A percentile compares a stretch with the other conserved stretches of the same genome.
Evolutionary conservation across 2,888 invertebrate genomes (phyloP).

Genomic region (Bhutanitis thaidina): DNA sequence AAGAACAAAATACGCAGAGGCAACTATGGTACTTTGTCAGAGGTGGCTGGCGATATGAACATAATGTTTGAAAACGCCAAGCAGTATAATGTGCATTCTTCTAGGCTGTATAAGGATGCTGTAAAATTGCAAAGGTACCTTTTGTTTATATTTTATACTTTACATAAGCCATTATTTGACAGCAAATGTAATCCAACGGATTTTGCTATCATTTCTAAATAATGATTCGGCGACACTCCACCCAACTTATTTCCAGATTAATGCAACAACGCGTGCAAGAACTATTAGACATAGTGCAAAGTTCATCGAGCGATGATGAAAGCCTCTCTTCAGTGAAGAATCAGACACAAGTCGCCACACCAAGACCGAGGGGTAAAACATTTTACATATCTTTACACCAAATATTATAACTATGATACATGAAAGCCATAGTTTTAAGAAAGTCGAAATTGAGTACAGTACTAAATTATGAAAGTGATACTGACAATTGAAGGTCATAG

Average conservation of each 20-base stretch:
- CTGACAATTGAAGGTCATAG: too few relatives aligned
- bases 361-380: slow-evolving; percentile 62
- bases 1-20: slow-evolving; percentile 89
- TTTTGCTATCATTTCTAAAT: too few relatives aligned
- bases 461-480: too few relatives aligned
- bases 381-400: neutral
- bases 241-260: too few relatives aligned
- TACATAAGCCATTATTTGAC: too few relatives aligned
- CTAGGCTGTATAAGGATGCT: slow-evolving; percentile 90
- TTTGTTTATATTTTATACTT: neutral
- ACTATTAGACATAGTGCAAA: slow-evolving; percentile 82
- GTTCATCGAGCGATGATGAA: slow-evolving; percentile 75
- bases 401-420: too few relatives aligned
- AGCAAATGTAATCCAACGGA: too few relatives aligned
- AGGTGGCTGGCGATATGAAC: slow-evolving; percentile 96
- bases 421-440: too few relatives aligned
- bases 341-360: slow-evolving; percentile 51
- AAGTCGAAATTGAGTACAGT: too few relatives aligned
- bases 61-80: slow-evolving; percentile 98
- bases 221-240: too few relatives aligned
- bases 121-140: slow-evolving; percentile 86
- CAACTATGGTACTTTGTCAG: slow-evolving; percentile 90
- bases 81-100: slow-evolving; percentile 90
- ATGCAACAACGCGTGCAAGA: slow-evolving; percentile 91
- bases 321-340: slow-evolving; percentile 73